phyloP scores from a whole-genome alignment of 2,113 vertebrate species.

The Craseonycteris thonglongyai region DNA sequence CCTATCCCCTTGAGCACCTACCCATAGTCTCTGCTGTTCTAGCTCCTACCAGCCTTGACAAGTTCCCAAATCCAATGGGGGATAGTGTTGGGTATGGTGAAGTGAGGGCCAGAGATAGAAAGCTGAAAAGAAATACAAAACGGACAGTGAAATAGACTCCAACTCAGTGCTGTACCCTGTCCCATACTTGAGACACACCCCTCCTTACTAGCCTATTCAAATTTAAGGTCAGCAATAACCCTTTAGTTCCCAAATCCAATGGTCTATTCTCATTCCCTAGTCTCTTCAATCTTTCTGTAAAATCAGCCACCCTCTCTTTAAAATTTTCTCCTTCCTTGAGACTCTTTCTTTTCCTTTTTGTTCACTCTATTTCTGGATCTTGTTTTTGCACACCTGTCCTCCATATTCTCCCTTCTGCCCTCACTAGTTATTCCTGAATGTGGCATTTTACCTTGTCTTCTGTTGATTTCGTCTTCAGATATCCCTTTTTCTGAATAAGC shows the following conservation, averaged over 20 bases:
- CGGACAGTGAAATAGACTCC: neutral
- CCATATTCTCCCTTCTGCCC: too few species aligned
- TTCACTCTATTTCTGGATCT: neutral
- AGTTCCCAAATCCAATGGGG: neutral
- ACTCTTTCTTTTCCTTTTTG: neutral
- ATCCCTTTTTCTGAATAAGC: neutral
- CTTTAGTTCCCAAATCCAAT: neutral
- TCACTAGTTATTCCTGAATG: neutral
- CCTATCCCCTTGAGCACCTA: neutral
- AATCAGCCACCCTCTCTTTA: neutral
- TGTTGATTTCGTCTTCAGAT: neutral
- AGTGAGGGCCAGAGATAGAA: neutral
- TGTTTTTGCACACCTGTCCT: too few species aligned
- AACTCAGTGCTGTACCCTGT: fast-evolving
- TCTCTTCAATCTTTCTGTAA: neutral
- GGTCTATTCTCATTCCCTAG: neutral
- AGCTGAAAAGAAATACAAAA: neutral
- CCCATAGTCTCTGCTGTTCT: neutral
- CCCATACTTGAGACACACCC: too few species aligned
- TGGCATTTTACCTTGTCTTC: neutral
- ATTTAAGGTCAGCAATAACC: neutral
- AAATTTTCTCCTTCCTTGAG: neutral
- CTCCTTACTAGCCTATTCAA: neutral
- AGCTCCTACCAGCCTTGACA: neutral
- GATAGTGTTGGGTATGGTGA: neutral